Percentiles rank a stretch among this genome's conserved stretches.
Conservation (phyloP, 2,113 vertebrate species). For the Dendrocopos noguchii region DNA sequence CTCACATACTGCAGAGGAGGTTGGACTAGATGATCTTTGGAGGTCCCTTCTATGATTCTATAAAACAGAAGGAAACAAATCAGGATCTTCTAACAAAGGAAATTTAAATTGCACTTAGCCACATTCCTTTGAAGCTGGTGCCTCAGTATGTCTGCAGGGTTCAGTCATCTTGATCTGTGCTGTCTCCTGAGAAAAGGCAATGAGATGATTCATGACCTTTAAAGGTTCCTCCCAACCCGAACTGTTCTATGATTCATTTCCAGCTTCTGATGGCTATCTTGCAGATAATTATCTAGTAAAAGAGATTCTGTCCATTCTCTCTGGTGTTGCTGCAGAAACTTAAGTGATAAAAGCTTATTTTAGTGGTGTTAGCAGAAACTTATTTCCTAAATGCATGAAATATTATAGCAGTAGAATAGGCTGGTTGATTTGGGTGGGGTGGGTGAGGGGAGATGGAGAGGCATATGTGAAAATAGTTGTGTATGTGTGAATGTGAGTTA, state of each 20-base stretch:
- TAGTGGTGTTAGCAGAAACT: neutral
- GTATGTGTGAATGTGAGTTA: neutral
- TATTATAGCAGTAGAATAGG: neutral
- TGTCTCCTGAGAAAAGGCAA: neutral
- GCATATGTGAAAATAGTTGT: neutral
- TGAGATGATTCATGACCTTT: neutral
- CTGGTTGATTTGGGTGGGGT: neutral
- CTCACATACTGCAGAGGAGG: too few relatives aligned
- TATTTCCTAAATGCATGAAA: neutral
- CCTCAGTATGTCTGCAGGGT: neutral
- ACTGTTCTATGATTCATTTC: neutral
- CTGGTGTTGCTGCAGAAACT: neutral
- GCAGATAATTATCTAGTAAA: neutral
- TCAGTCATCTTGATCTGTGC: neutral
- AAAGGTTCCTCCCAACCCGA: too few relatives aligned
- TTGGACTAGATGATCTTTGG: too few relatives aligned
- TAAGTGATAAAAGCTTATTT: neutral
- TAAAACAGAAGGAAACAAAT: neutral
- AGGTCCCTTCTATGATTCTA: too few relatives aligned
- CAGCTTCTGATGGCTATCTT: neutral
- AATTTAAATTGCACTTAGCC: neutral
- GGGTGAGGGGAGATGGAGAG: neutral
- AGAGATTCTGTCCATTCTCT: neutral
- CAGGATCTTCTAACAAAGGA: neutral
- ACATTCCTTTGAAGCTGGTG: neutral